These are phyloP conservation scores for Pachydiplax longipennis DNA, from an alignment of 2,888 invertebrate species.

Conservation along the genomic window DNA sequence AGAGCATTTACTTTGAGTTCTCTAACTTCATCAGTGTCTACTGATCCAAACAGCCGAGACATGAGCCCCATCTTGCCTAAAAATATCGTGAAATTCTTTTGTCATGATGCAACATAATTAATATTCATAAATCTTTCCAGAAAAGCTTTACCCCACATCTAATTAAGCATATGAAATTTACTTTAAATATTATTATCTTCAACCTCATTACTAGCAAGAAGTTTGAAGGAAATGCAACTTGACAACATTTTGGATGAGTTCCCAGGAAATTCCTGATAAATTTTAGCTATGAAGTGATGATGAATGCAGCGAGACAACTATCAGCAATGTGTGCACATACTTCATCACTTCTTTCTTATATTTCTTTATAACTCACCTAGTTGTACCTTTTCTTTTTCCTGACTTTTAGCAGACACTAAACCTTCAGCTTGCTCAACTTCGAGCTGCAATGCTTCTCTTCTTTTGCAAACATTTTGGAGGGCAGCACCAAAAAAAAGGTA, in stretches of 20 bases:
- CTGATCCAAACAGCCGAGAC: slow-evolving; percentile 76
- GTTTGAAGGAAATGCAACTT: no score
- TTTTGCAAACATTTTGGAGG: slow-evolving; percentile 75
- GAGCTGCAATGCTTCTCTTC: slow-evolving; percentile 77
- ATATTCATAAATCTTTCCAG: no score
- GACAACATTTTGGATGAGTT: no score
- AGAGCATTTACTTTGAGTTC: slow-evolving; percentile 72
- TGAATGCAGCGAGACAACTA: no score
- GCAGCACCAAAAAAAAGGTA: slow-evolving; percentile 80
- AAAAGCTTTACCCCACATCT: no score
- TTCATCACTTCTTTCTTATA: not conserved
- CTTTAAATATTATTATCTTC: no score
- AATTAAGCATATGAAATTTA: no score
- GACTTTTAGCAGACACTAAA: slow-evolving; percentile 62
- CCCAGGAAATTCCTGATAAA: no score
- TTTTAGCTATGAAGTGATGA: no score
- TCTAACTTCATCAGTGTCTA: slow-evolving; percentile 78
- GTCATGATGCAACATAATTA: not conserved
- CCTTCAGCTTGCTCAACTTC: slow-evolving; percentile 77
- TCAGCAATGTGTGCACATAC: no score
- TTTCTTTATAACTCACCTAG: slow-evolving; percentile 56
- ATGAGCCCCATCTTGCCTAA: slow-evolving; percentile 74
- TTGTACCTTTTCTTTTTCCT: slow-evolving; percentile 62
- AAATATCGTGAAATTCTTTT: not conserved
- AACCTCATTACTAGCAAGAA: no score